These are phyloP conservation scores for Pectinophora gossypiella DNA, from an alignment of 1,140 invertebrate species.

Conservation along the genomic window DNA sequence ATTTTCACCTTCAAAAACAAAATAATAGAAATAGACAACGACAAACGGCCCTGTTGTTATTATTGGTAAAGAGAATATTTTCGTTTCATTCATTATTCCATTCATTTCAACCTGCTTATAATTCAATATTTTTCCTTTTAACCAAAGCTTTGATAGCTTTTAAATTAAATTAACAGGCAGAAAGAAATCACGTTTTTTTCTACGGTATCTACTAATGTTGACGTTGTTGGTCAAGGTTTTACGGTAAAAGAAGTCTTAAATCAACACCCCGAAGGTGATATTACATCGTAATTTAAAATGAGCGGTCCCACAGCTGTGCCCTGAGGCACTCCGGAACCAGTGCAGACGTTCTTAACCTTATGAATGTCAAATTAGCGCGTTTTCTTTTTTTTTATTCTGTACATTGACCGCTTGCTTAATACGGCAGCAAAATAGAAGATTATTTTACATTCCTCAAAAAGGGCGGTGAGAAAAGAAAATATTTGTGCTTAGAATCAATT, in stretches of 20 bases:
- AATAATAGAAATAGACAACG: too few species aligned
- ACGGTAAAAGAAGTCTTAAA: background rate
- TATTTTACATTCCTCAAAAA: background rate
- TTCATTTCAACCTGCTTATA: too few species aligned
- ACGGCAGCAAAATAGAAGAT: background rate
- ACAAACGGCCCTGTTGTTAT: too few species aligned
- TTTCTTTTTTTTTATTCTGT: conserved; percentile 16
- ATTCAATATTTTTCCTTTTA: too few species aligned
- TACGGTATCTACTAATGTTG: background rate
- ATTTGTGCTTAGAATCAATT: too few species aligned
- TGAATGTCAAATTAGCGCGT: conserved; percentile 33
- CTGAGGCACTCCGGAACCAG: conserved; percentile 22
- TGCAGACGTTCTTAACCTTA: conserved; percentile 24
- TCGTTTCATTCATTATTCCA: too few species aligned
- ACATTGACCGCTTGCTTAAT: background rate
- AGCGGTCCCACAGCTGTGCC: background rate
- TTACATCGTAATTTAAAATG: background rate
- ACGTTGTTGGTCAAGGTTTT: background rate
- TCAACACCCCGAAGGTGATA: background rate
- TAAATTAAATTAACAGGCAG: background rate
- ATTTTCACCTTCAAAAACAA: too few species aligned
- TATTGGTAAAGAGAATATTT: too few species aligned
- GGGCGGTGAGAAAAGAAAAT: background rate
- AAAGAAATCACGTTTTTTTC: background rate
- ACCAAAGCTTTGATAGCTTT: too few species aligned